Base-by-base conservation (phyloP, 2,113 vertebrate species). In the Polypterus bichir region DNA sequence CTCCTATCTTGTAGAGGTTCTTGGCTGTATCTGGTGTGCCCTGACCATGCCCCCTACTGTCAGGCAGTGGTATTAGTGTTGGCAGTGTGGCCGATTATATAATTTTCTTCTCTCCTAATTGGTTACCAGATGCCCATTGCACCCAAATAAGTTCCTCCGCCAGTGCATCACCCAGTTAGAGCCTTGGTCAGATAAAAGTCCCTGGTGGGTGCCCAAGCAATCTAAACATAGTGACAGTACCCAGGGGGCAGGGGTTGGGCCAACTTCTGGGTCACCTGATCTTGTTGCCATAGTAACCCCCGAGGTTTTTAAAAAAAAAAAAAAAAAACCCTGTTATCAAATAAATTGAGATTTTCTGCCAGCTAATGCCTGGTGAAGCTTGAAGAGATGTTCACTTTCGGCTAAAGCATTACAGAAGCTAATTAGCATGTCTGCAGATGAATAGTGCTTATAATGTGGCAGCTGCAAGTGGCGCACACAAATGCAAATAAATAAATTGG, bases 291-390 rank as follows among this genome's bases (percentile, higher is more conserved):
- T 83, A 71, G 79, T 79, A 83, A 79, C 67, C 74, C 73, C 0
- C 58, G 63, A 69, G 72, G 71, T 75, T 27, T 1, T 1, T 1
- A 27, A 27, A 27, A 27, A 27, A 27, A 27, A 27, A 1, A 27
- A 27, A 27, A 27, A 72, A 64, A 71, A 69, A 64, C 71, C 76
- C 63, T 72, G 70, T 77, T 79, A 78, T 70, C 74, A 80, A 79
- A 76, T 79, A 82, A 85, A 82, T 82, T 66, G 71, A 74, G 77
- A 79, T 84, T 73, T 82, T 83, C 71, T 82, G 74, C 70, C 71
- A 79, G 73, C 70, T 85, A 72, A 71, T 72, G 74, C 75, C 81
- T 80, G 72, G 70, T 58, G 9, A 80, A 81, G 78, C 77, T 78
- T 81, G 69, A 52, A 3, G 66, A 71, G 61, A 73, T 67, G 56